Percentiles rank a stretch among this genome's conserved stretches.
phyloP scores from a whole-genome alignment of 1,140 invertebrate genomes.

The Carposina sasakii region DNA sequence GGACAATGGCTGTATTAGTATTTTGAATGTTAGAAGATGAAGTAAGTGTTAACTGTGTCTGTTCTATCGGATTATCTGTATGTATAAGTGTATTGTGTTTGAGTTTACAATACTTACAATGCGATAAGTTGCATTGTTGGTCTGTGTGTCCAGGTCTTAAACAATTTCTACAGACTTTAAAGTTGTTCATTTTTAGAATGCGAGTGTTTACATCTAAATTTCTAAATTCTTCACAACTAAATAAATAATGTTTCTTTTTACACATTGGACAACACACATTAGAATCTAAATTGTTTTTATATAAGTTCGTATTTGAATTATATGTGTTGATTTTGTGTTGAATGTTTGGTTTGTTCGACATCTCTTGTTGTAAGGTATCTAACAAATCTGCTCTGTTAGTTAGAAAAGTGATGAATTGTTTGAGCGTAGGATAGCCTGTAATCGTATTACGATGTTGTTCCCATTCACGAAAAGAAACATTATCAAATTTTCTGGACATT shows the following conservation, averaged over 20 bases:
- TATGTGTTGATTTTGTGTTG: too few relatives aligned
- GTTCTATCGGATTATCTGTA: slow-evolving; percentile 2
- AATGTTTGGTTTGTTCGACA: not conserved
- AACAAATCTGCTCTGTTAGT: slow-evolving; percentile 9
- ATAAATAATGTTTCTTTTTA: slow-evolving; percentile 19
- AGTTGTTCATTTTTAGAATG: slow-evolving; percentile 15
- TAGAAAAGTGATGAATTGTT: slow-evolving; percentile 10
- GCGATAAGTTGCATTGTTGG: slow-evolving; percentile 20
- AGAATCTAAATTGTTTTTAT: too few relatives aligned
- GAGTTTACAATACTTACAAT: slow-evolving; percentile 26
- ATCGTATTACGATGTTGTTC: not conserved
- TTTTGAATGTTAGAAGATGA: not conserved
- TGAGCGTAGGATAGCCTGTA: slow-evolving; percentile 1
- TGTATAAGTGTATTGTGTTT: slow-evolving; percentile 24
- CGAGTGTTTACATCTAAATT: slow-evolving; percentile 14
- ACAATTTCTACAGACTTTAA: slow-evolving; percentile 25
- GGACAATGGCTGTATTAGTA: not conserved
- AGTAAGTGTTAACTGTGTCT: not conserved
- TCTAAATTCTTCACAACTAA: slow-evolving; percentile 20
- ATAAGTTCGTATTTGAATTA: too few relatives aligned
- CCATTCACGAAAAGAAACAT: slow-evolving; percentile 1
- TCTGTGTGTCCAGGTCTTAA: slow-evolving; percentile 20
- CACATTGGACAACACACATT: slow-evolving; percentile 22
- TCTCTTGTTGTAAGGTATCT: slow-evolving; percentile 3
- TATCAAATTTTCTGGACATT: slow-evolving; percentile 1